A percentile compares a stretch with the other conserved stretches of the same genome.
Evolutionary conservation across 2,888 invertebrate species (phyloP).

Genomic region (Andrena camellia): DNA sequence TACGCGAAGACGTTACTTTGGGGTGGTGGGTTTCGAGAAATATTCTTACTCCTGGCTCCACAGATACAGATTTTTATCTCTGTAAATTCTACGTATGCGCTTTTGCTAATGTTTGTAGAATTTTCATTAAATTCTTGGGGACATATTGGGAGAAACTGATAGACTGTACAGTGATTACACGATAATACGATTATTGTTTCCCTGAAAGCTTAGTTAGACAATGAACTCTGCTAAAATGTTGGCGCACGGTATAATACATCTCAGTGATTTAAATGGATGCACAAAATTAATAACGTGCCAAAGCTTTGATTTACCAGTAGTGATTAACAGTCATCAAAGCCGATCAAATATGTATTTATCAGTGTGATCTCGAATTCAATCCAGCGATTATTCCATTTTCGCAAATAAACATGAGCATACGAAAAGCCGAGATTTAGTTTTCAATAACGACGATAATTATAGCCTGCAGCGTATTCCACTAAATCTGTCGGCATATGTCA

Average conservation of each 20-base stretch:
- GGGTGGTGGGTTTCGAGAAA: background rate
- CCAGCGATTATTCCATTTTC: background rate
- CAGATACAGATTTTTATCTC: background rate
- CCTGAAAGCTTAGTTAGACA: too few relatives aligned
- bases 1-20: background rate
- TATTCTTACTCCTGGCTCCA: background rate
- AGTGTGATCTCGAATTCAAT: slow-evolving; percentile 1
- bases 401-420: background rate
- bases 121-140: too few relatives aligned
- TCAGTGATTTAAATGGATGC: background rate
- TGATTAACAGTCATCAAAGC: background rate
- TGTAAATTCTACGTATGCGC: too few relatives aligned
- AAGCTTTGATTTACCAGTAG: background rate
- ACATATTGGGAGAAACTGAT: background rate
- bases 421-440: background rate
- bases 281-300: background rate
- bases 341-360: background rate
- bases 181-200: too few relatives aligned
- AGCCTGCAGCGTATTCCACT: background rate
- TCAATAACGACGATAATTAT: background rate
- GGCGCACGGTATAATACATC: background rate
- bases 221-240: background rate
- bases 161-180: background rate
- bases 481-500: background rate
- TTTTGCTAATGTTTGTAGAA: too few relatives aligned